Evolutionary conservation across 2,888 invertebrate genomes (phyloP), one percentile per base, ranked within the genome.

Genomic region (Gisinianus flammeolus): DNA sequence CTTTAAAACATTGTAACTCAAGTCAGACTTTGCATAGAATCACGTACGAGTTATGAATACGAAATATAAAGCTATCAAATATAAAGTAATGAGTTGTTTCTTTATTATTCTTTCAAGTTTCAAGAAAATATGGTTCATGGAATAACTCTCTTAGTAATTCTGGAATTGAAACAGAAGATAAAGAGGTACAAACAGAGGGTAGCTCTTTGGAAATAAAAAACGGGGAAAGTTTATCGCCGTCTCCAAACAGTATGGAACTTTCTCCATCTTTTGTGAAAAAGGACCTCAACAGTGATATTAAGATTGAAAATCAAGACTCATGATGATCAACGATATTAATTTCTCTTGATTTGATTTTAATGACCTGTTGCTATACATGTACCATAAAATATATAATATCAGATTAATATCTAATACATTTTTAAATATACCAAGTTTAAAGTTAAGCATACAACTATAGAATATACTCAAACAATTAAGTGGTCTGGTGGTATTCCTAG

Each of bases 41-140:
- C n/a, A n/a, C n/a, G n/a, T n/a, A n/a, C n/a, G n/a, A n/a, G n/a
- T n/a, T n/a, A n/a, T n/a, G n/a, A n/a, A n/a, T n/a, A n/a, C n/a
- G n/a, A n/a, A n/a, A n/a, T n/a, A n/a, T n/a, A n/a, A n/a, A n/a
- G n/a, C n/a, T n/a, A n/a, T n/a, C n/a, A n/a, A n/a, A n/a, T n/a
- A n/a, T n/a, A n/a, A n/a, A n/a, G n/a, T n/a, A n/a, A n/a, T n/a
- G n/a, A n/a, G n/a, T n/a, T n/a, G n/a, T n/a, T n/a, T n/a, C n/a
- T n/a, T n/a, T n/a, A n/a, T n/a, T n/a, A n/a, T n/a, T n/a, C n/a
- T n/a, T n/a, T n/a, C n/a, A 94, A 87, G 91, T 95, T 79, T 93
- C 94, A 0, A 90, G 91, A 85, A 91, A 92, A 87, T 92, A 91
- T 85, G 94, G 93, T 6, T 91, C 91, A 33, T 80, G 77, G 16